Base-by-base conservation (phyloP, 2,797 vertebrate genomes). In the Periophthalmus magnuspinnatus region DNA sequence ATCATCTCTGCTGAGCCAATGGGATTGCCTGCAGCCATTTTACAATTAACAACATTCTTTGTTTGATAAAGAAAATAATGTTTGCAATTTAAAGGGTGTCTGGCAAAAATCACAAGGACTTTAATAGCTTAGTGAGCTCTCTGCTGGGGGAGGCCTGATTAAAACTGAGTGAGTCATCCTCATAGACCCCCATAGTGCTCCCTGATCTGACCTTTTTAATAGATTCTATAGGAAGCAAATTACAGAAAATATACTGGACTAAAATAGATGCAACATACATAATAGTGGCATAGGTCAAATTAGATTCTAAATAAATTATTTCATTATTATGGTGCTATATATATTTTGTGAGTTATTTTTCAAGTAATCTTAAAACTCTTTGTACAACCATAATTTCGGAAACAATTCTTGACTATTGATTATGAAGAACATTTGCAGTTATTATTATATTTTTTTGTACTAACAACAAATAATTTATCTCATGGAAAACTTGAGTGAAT, bases 31-130 rank as follows among this genome's bases (percentile, higher is more conserved):
- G 74, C 68, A 87, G 82, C 70, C 70, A 79, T 83, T 85, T 87
- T 50, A 80, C 78, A 91, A 91, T 88, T 86, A 92, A 85, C 75
- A 77, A 71, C 79, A 78, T 84, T 78, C 71, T 85, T 85, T 84
- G 68, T 84, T 87, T 84, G 80, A 88, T 86, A 83, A 85, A 85
- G 66, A 77, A 80, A 72, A 76, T 77, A 84, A 89, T 87, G 80
- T 86, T 85, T 78, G 82, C 78, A 85, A 78, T 91, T 81, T 87
- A 76, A 64, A 84, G 34, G 60, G 77, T 71, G 67, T 66, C 74
- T 80, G 77, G 77, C 55, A 65, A 70, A 72, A 74, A 72, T 82
- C 72, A 81, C 69, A 74, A 80, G 60, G 81, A 76, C 74, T 74
- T 65, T 67, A 71, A 69, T 22, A 67, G 68, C 77, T 58, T 72